These are phyloP conservation scores for Otus sunia DNA, from an alignment of 2,113 vertebrate genomes.

Conservation along the genomic window DNA sequence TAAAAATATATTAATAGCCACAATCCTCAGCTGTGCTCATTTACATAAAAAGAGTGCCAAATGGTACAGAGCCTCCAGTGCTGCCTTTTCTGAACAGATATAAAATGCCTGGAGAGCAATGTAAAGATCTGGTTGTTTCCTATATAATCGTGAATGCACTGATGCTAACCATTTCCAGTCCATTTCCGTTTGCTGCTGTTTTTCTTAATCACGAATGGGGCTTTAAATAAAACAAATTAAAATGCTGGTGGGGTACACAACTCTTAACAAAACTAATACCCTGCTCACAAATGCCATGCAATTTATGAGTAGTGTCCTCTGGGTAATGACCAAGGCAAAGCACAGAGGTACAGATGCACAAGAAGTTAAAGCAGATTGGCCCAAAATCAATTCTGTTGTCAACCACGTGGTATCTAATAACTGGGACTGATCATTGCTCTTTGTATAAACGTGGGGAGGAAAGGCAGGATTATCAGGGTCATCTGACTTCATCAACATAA, in stretches of 20 bases:
- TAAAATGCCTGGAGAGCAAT: background rate
- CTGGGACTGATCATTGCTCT: background rate
- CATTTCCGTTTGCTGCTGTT: background rate
- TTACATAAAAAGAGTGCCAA: background rate
- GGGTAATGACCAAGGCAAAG: background rate
- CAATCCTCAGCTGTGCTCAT: background rate
- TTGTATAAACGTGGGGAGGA: background rate
- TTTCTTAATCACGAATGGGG: background rate
- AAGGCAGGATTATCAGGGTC: background rate
- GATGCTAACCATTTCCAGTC: background rate
- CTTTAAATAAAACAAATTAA: background rate
- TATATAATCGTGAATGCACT: background rate
- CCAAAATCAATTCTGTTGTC: background rate
- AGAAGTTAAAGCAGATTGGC: background rate
- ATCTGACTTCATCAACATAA: background rate
- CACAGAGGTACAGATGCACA: background rate
- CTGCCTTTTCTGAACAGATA: background rate
- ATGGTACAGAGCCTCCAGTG: background rate
- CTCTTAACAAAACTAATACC: background rate
- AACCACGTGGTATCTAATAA: background rate
- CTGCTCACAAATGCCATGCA: background rate
- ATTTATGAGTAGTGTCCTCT: background rate
- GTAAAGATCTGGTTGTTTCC: background rate
- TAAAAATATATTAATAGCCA: conserved; percentile 11
- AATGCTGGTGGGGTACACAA: background rate